phyloP scores from a whole-genome alignment of 2,797 vertebrate genomes.

The Smutsia temminckii region DNA sequence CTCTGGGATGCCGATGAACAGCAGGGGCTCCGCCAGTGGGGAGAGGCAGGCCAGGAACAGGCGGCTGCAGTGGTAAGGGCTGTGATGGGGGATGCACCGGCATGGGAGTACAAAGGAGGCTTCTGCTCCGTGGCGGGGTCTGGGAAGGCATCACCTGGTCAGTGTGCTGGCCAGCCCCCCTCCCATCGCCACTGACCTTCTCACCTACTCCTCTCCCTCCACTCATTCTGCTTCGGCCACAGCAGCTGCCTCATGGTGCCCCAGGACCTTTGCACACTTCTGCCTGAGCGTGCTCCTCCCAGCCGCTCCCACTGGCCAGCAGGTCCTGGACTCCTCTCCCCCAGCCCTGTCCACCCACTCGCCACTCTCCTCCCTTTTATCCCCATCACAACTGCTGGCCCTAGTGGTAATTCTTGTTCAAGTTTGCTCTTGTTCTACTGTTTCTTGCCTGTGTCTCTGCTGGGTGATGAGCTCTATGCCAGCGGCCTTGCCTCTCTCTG shows the following conservation, averaged over 20 bases:
- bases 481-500: not conserved
- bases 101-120: no score
- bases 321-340: not conserved
- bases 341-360: not conserved
- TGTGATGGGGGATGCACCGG: fast-evolving
- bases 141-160: not conserved
- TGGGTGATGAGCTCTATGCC: not conserved
- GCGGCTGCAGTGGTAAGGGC: fast-evolving
- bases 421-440: not conserved
- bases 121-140: not conserved
- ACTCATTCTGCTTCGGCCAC: not conserved
- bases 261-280: not conserved
- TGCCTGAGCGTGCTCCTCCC: not conserved
- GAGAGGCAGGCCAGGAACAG: not conserved
- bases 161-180: fast-evolving
- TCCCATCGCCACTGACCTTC: not conserved
- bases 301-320: not conserved
- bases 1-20: not conserved
- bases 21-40: fast-evolving
- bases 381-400: not conserved
- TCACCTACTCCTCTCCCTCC: not conserved
- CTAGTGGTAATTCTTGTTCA: not conserved
- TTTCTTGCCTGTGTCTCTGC: not conserved
- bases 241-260: not conserved
- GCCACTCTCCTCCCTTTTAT: not conserved